Evolutionary conservation across 2,888 invertebrate species (phyloP).

Genomic region (Alcis repandata): DNA sequence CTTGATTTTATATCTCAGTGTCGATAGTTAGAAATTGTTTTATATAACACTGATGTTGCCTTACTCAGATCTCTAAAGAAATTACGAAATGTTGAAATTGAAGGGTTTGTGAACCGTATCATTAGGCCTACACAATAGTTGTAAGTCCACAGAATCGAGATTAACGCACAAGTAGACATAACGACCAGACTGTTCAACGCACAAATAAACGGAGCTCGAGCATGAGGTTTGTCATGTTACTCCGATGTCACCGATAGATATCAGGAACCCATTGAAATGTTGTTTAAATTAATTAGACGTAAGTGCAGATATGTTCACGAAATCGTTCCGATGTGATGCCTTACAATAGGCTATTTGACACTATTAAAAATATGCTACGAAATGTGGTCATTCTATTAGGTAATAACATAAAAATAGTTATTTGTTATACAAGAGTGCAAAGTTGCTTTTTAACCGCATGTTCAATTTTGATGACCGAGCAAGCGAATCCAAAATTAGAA

Average conservation of each 20-base stretch:
- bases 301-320: too few species aligned
- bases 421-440: too few species aligned
- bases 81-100: slow-evolving; percentile 10
- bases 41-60: slow-evolving; percentile 20
- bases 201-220: slow-evolving; percentile 18
- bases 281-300: too few species aligned
- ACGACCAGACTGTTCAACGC: slow-evolving; percentile 21
- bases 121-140: slow-evolving; percentile 9
- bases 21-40: slow-evolving; percentile 2
- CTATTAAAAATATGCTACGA: too few species aligned
- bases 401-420: too few species aligned
- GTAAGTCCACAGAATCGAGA: not conserved
- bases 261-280: not conserved
- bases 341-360: too few species aligned
- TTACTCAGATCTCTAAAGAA: slow-evolving; percentile 22
- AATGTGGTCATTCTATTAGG: too few species aligned
- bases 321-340: too few species aligned
- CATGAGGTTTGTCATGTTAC: slow-evolving; percentile 8
- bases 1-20: slow-evolving; percentile 22
- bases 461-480: too few species aligned
- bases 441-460: too few species aligned
- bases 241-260: not conserved
- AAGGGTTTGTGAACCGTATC: not conserved
- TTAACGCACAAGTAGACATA: not conserved
- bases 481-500: too few species aligned